A percentile compares a stretch with the other conserved stretches of the same genome.
Conservation (phyloP, 2,797 vertebrate species). For the Avahi laniger region DNA sequence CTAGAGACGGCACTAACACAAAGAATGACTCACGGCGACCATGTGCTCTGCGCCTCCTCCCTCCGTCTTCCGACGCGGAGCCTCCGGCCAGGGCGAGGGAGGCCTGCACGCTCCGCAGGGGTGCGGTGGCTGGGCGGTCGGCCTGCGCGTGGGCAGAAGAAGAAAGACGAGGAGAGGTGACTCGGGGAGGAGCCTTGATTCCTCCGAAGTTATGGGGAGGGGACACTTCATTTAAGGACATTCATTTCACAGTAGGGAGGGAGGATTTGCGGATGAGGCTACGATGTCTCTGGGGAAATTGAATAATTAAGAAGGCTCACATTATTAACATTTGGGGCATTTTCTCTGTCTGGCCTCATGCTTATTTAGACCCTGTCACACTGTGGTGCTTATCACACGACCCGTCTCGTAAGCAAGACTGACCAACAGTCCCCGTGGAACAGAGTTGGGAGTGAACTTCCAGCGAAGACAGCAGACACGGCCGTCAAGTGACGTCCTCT, state of each 20-base stretch:
- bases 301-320: neutral
- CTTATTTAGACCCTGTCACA: neutral
- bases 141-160: neutral
- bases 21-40: neutral
- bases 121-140: neutral
- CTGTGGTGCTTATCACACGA: rapidly evolving
- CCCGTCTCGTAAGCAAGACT: neutral
- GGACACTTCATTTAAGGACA: neutral
- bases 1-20: neutral
- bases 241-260: neutral
- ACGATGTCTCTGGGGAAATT: neutral
- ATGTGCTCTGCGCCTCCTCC: neutral
- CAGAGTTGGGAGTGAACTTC: rapidly evolving
- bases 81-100: neutral
- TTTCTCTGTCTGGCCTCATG: neutral
- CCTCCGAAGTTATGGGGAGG: neutral
- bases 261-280: neutral
- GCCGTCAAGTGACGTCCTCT: neutral
- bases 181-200: neutral
- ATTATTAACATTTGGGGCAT: neutral
- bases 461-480: too few relatives aligned
- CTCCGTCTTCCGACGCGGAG: neutral
- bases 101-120: rapidly evolving
- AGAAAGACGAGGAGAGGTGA: neutral
- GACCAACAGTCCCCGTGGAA: neutral